Percentiles rank a stretch among this genome's conserved stretches.
These are phyloP conservation scores for Tokudaia tokunoshimensis DNA, from an alignment of 2,797 vertebrate genomes.

Conservation along the genomic window DNA sequence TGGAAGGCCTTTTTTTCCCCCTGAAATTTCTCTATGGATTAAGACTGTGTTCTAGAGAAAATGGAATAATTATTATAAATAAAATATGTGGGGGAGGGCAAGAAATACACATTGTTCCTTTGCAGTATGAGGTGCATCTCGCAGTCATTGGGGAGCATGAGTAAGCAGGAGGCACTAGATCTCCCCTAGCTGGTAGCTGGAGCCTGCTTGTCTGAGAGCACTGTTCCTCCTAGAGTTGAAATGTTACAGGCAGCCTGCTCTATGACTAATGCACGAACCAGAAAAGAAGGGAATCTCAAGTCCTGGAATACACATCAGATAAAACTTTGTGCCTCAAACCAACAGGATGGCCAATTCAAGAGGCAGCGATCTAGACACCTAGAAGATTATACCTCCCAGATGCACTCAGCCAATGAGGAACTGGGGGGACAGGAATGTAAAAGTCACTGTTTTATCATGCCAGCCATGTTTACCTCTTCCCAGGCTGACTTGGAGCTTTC, in stretches of 20 bases:
- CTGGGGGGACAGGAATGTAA: neutral
- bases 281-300: neutral
- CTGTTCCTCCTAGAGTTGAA: neutral
- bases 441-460: neutral
- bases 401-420: neutral
- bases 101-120: neutral
- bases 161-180: neutral
- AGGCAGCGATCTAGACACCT: neutral
- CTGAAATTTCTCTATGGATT: neutral
- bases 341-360: neutral
- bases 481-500: neutral
- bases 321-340: neutral
- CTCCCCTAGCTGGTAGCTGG: neutral
- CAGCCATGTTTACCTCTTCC: neutral
- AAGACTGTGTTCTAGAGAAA: constrained; percentile 31
- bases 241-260: neutral
- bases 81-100: neutral
- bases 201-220: neutral
- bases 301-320: neutral
- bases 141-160: neutral
- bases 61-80: neutral
- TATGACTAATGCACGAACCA: neutral
- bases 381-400: neutral
- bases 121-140: neutral
- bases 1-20: neutral